Base-by-base conservation (phyloP, 2,888 invertebrate species). In the Polydesmus complanatus region DNA sequence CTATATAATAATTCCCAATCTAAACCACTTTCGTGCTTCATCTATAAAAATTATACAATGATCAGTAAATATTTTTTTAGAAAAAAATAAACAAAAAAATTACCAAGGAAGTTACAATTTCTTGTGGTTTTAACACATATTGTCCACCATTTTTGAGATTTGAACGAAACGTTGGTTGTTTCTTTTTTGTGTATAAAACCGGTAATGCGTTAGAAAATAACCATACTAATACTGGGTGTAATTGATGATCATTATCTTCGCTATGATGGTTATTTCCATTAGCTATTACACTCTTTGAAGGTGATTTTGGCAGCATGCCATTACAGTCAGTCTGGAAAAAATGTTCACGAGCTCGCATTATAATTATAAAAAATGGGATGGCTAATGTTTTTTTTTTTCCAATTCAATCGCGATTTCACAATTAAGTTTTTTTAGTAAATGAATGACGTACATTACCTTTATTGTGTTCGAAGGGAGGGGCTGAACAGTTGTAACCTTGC, bases 181-280 rank as follows among this genome's bases (percentile, higher is more conserved):
- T 61, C n/a, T 52, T 56, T 37, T 61, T 56, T 1, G 65, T 66
- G 64, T 70, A 73, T 27, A 64, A 61, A 19, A 64, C 61, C 1
- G 73, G 73, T 53, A 73, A 65, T 1, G 70, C 68, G 50, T 70
- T 68, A 3, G 72, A 69, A 51, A 73, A 63, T 27, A 70, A 65
- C 72, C 72, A 73, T 50, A 72, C 63, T 60, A 73, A 61, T n/a
- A 66, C 62, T 11, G 67, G 67, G 54, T 65, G 65, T 14, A 67
- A 50, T 18, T 37, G 50, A 8, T 27, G 19, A 5, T 58, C 58
- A 27, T 58, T 27, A 11, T 22, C 48, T 47, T 56, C 56, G n/a
- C 56, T 56, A 18, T 37, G 37, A 21, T 56, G 48, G 11, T 48
- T 37, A 3, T 27, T 26, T 2, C 27, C 56, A 21, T 22, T 47